phyloP scores from a whole-genome alignment of 1,140 invertebrate species.

The Bacillus rossius region DNA sequence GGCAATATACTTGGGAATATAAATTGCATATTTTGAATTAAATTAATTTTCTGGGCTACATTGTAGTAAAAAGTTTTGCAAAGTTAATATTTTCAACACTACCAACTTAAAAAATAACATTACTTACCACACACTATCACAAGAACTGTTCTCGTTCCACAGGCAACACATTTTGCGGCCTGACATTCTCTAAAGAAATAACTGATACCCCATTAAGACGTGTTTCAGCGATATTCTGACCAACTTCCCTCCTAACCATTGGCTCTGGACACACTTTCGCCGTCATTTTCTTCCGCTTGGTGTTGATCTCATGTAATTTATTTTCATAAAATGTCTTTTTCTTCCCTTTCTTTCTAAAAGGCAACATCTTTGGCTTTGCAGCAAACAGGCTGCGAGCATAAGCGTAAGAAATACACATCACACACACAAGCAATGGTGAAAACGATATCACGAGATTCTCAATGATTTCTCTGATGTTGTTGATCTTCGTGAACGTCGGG shows the following conservation, averaged over 20 bases:
- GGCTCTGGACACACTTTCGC: constrained; percentile 10
- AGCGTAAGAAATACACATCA: constrained; percentile 13
- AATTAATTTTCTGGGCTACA: too few species aligned
- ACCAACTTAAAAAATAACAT: too few species aligned
- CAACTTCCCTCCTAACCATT: not conserved
- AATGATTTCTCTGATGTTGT: not conserved
- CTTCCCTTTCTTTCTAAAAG: constrained; percentile 1
- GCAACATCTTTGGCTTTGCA: constrained; percentile 8
- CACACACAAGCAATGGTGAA: constrained; percentile 3
- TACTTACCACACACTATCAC: constrained; percentile 1
- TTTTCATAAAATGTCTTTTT: constrained; percentile 19
- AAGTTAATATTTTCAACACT: too few species aligned
- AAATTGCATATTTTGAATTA: too few species aligned
- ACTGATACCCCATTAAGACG: too few species aligned
- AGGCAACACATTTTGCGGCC: not conserved
- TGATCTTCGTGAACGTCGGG: not conserved
- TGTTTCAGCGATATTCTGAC: too few species aligned
- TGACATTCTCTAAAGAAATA: too few species aligned
- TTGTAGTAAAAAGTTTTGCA: too few species aligned
- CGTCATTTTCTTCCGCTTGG: constrained; percentile 2
- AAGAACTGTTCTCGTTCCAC: constrained; percentile 8
- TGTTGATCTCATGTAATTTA: constrained; percentile 15
- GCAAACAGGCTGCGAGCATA: constrained; percentile 11
- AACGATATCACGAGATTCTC: not conserved
- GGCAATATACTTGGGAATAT: too few species aligned